These are phyloP conservation scores for Euschistus heros DNA, from an alignment of 1,140 invertebrate genomes.

Conservation along the genomic window DNA sequence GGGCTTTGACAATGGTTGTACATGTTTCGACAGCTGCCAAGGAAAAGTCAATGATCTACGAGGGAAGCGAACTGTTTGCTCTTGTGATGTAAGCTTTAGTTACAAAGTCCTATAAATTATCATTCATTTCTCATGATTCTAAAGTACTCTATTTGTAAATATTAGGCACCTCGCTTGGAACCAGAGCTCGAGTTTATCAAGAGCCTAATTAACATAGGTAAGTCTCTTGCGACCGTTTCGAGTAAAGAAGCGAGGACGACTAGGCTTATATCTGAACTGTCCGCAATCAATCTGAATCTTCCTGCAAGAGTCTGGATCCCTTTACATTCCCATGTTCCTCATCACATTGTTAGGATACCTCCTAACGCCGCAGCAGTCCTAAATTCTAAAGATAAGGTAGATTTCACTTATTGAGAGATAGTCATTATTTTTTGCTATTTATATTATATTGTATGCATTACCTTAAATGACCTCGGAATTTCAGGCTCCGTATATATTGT, in stretches of 20 bases:
- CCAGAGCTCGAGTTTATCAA: slow-evolving; percentile 81
- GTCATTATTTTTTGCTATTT: no score
- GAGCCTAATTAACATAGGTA: slow-evolving; percentile 81
- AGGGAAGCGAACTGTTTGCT: slow-evolving; percentile 58
- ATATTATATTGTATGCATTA: no score
- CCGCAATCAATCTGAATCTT: slow-evolving; percentile 88
- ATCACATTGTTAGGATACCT: slow-evolving; percentile 84
- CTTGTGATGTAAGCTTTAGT: slow-evolving; percentile 52
- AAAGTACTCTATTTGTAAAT: slow-evolving; percentile 24
- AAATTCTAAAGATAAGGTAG: slow-evolving; percentile 96
- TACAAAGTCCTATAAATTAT: no score
- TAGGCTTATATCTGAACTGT: slow-evolving; percentile 81
- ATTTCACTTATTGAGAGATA: no score
- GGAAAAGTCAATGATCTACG: slow-evolving; percentile 63
- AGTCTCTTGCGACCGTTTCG: slow-evolving; percentile 73
- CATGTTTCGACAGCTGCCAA: slow-evolving; percentile 66
- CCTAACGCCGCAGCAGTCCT: slow-evolving; percentile 91
- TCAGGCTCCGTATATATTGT: slow-evolving; percentile 93
- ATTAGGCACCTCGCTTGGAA: slow-evolving; percentile 64
- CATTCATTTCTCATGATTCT: no score
- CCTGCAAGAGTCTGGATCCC: slow-evolving; percentile 96
- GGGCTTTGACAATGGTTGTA: slow-evolving; percentile 93
- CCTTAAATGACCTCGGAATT: no score
- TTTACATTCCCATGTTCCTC: slow-evolving; percentile 54
- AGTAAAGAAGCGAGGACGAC: slow-evolving; percentile 92